phyloP scores from a whole-genome alignment of 2,113 vertebrate species.

The Nestor notabilis region DNA sequence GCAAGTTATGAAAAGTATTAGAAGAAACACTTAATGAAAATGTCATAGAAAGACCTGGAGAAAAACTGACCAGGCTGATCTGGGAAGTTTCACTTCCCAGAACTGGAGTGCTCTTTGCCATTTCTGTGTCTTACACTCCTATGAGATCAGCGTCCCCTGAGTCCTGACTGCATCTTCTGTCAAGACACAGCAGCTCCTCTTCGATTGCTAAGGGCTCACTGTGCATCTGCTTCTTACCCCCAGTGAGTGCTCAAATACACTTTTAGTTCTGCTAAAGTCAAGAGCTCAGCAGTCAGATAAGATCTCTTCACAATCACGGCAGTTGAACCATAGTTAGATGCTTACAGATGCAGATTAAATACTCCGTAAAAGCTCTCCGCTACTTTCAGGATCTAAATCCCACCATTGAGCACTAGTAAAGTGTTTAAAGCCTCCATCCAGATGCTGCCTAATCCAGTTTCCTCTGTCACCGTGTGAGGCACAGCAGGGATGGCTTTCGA shows the following conservation, averaged over 20 bases:
- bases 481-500: neutral
- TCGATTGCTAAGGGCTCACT: neutral
- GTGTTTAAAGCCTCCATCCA: neutral
- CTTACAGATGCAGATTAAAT: neutral
- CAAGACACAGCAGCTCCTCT: neutral
- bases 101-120: neutral
- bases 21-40: neutral
- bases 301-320: neutral
- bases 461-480: neutral
- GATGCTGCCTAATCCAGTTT: neutral
- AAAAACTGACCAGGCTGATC: neutral
- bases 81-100: neutral
- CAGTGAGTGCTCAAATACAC: neutral
- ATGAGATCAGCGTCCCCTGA: constrained; percentile 10
- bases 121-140: neutral
- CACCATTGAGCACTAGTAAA: neutral
- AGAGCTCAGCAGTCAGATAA: neutral
- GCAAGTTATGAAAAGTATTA: neutral
- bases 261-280: neutral
- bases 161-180: neutral
- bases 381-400: neutral
- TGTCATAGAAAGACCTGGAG: neutral
- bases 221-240: neutral
- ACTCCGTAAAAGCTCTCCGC: neutral
- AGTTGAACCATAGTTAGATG: neutral